Evolutionary conservation across 2,113 vertebrate species (phyloP).

Genomic region (Rhea pennata): DNA sequence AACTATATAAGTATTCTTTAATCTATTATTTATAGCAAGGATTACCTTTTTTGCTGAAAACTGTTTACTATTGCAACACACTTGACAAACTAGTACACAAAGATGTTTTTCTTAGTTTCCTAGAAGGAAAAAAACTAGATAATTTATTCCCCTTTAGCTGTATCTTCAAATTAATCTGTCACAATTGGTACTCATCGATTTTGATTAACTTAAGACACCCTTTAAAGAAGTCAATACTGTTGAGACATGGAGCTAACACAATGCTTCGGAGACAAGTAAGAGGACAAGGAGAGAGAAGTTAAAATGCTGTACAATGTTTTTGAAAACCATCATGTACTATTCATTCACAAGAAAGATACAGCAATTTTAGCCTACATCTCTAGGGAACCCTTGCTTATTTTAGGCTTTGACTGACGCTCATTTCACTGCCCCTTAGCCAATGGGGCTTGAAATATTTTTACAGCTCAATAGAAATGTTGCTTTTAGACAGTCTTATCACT

Average conservation of each 20-base stretch:
- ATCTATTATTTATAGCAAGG: neutral
- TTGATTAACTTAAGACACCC: neutral
- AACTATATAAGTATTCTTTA: too few species aligned
- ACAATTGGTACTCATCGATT: neutral
- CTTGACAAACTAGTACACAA: neutral
- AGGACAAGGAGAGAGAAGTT: neutral
- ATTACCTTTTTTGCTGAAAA: neutral
- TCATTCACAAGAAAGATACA: neutral
- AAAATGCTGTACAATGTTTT: neutral
- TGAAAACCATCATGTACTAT: neutral
- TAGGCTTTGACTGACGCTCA: neutral
- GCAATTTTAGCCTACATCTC: neutral
- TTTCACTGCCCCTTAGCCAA: neutral
- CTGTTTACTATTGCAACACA: neutral
- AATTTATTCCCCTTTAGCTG: neutral
- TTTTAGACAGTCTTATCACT: neutral
- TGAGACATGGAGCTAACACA: neutral
- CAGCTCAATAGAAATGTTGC: accelerated
- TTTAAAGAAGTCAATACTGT: neutral
- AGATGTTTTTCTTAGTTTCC: neutral
- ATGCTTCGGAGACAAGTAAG: neutral
- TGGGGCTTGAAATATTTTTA: neutral
- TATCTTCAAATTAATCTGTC: neutral
- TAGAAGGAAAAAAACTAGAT: neutral
- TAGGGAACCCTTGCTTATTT: neutral